These are phyloP conservation scores for Galagoides demidoff DNA, from an alignment of 2,797 vertebrate genomes.

Conservation along the genomic window DNA sequence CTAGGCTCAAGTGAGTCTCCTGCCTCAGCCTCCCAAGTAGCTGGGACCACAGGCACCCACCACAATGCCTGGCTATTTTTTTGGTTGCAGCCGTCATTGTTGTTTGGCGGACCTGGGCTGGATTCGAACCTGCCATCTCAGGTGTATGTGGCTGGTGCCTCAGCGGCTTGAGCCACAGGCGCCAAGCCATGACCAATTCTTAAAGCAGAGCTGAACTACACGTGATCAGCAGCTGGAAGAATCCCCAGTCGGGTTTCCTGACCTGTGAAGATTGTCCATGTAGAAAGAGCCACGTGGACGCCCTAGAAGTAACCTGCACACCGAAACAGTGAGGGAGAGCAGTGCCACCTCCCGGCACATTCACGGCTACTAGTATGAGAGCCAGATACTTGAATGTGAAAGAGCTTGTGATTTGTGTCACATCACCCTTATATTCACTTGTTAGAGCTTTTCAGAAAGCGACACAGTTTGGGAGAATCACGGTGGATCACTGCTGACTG, in stretches of 20 bases:
- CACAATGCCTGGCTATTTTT: no score
- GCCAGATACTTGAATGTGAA: not conserved
- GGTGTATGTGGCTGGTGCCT: no score
- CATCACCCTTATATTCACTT: not conserved
- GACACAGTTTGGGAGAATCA: not conserved
- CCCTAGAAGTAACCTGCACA: not conserved
- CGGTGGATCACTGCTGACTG: not conserved
- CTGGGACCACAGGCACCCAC: no score
- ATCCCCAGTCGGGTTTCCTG: not conserved
- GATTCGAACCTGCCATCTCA: no score
- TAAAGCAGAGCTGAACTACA: not conserved
- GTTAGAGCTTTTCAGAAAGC: not conserved
- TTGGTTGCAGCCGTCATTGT: no score
- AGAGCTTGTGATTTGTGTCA: not conserved
- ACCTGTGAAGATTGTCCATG: not conserved
- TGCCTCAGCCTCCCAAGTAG: no score
- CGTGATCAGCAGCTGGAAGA: not conserved
- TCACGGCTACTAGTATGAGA: not conserved
- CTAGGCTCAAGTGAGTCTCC: no score
- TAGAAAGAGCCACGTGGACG: not conserved
- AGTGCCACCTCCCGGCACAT: accelerated
- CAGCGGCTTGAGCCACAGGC: no score
- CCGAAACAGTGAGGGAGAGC: not conserved
- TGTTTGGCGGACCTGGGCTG: no score
- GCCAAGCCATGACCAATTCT: not conserved